Evolutionary conservation across 2,888 invertebrate genomes (phyloP).

Genomic region (Nasonia oneida): DNA sequence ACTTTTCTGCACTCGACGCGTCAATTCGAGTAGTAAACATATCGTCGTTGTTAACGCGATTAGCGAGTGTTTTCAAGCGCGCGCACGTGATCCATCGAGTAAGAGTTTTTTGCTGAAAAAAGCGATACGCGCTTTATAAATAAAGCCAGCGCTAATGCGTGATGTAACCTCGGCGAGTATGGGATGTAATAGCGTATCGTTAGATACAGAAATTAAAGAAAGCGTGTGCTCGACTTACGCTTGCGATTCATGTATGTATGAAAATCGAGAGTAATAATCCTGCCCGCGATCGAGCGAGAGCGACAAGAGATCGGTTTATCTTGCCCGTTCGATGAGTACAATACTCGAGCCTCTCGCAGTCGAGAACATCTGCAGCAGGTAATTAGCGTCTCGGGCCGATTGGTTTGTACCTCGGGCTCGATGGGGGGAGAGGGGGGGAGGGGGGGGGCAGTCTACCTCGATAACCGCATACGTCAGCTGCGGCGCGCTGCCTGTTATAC

Average conservation of each 20-base stretch:
- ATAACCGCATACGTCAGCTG: not conserved
- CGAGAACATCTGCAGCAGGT: not conserved
- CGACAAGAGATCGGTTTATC: too few species aligned
- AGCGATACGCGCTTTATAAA: not conserved
- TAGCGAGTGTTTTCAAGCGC: slow-evolving; percentile 13
- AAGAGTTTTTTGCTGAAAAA: not conserved
- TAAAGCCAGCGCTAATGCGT: too few species aligned
- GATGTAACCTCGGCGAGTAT: too few species aligned
- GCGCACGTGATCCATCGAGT: not conserved
- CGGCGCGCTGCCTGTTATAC: not conserved
- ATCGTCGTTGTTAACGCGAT: not conserved
- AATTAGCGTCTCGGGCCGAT: not conserved
- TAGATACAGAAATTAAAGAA: too few species aligned
- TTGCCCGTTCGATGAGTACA: too few species aligned
- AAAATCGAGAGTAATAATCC: too few species aligned
- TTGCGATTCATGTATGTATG: too few species aligned
- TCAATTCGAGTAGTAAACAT: not conserved
- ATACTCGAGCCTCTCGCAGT: not conserved
- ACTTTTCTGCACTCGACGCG: not conserved
- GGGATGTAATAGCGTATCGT: too few species aligned
- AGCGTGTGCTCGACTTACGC: too few species aligned
- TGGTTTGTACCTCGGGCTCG: slow-evolving; percentile 15
- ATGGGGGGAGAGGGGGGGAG: not conserved
- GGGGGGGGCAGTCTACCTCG: not conserved
- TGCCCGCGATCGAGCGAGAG: too few species aligned